Base-by-base conservation (phyloP, 2,888 invertebrate species). In the Trichogramma evanescens region DNA sequence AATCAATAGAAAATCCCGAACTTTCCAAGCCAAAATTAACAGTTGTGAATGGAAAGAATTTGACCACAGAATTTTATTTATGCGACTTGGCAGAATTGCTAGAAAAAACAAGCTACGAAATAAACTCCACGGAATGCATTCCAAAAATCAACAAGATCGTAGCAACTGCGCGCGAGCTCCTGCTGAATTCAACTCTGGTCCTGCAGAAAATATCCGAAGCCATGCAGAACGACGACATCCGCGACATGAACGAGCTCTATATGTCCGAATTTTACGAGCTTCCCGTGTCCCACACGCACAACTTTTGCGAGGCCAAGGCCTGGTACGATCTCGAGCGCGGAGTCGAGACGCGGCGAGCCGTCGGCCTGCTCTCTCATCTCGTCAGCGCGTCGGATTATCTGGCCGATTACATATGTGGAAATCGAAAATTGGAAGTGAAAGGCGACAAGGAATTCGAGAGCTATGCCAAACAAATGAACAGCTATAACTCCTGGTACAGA, bases 201-300 rank as follows among this genome's bases (percentile, higher is more conserved):
- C 65, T 78, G 6, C 66, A 71, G 56, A 74, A 72, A n/a, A 75
- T 78, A 55, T 71, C 70, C 8, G 65, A 69, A 56, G 72, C 71
- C 4, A 71, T 77, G 70, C 74, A 70, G 41, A 76, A 76, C 62
- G 78, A 78, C 56, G 78, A 78, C 50, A 70, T 78, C 39, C 69
- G 75, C 39, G 77, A 78, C 54, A 76, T 77, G 76, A 76, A 77
- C 56, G 77, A 78, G 42, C 56, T 74, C 6, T 77, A 77, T 62
- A 69, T 76, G 45, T 76, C 77, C 3, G 67, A 72, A 7, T 63
- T 74, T 45, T 77, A 77, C 55, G 70, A 72, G 8, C 68, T 61
- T 38, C 68, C 67, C 7, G 66, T 70, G n/a, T 64, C 55, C 54
- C 68, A 68, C 43, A 66, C 68, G 0, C 70, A 71, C 51, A 71